These are phyloP conservation scores for Sepiola atlantica DNA, from an alignment of 2,888 invertebrate genomes.

Conservation along the genomic window DNA sequence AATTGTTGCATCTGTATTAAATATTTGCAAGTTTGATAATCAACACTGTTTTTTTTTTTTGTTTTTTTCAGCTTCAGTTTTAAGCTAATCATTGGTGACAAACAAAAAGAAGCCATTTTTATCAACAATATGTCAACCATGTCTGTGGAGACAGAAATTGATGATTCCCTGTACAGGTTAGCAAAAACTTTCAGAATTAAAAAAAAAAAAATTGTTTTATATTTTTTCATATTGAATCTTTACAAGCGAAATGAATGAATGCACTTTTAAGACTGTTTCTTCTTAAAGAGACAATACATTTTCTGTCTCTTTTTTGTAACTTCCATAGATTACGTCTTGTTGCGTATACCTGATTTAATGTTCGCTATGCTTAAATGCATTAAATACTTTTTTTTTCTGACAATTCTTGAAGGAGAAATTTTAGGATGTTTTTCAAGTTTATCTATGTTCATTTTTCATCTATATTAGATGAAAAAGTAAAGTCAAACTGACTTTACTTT, in stretches of 20 bases:
- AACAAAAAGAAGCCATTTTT: neutral
- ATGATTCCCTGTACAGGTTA: constrained; percentile 73
- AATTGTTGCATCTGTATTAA: neutral
- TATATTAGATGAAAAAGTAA: too few relatives aligned
- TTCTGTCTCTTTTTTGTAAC: neutral
- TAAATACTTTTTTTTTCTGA: too few relatives aligned
- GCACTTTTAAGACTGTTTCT: neutral
- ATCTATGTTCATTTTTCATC: too few relatives aligned
- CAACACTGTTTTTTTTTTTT: neutral
- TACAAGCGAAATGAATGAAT: neutral
- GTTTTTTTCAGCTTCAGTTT: neutral
- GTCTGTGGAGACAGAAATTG: constrained; percentile 69
- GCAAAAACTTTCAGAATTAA: neutral
- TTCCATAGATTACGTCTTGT: neutral
- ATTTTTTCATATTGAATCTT: neutral
- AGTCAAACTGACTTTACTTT: too few relatives aligned
- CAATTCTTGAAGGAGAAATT: too few relatives aligned
- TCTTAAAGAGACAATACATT: neutral
- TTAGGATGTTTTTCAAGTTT: too few relatives aligned
- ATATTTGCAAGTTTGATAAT: neutral
- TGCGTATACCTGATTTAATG: neutral
- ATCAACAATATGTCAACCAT: constrained; percentile 53
- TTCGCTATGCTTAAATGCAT: neutral
- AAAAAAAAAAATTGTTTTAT: too few relatives aligned
- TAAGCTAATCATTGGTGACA: neutral